These are phyloP conservation scores for Australoheros facetus DNA, from an alignment of 2,797 vertebrate genomes.

Conservation along the genomic window DNA sequence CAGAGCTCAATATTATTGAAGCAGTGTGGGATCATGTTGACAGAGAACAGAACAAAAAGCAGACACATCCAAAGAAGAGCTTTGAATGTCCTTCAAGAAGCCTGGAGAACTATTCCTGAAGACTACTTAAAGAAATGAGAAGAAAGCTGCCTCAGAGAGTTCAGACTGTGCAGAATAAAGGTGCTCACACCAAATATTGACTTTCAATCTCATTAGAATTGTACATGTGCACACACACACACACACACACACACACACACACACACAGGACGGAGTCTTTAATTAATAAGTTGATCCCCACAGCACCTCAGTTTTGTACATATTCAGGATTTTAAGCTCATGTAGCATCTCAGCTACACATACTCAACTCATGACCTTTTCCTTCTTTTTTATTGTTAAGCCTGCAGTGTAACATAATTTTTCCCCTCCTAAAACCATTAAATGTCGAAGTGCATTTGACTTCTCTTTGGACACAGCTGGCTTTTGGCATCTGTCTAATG, in stretches of 20 bases:
- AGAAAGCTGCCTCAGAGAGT: neutral
- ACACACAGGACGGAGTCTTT: no score
- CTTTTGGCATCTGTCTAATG: constrained; percentile 28
- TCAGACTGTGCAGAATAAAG: neutral
- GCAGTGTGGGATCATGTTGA: no score
- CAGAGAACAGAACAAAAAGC: no score
- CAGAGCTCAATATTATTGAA: no score
- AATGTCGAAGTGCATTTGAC: constrained; percentile 31
- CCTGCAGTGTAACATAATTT: neutral
- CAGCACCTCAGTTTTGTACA: no score
- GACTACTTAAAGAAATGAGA: neutral
- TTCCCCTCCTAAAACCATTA: neutral
- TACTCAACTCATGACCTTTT: neutral
- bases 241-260: no score
- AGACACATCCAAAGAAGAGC: no score
- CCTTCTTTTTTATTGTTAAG: neutral
- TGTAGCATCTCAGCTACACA: constrained; percentile 24
- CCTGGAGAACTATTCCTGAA: neutral
- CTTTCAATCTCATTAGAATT: neutral
- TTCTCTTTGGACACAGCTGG: constrained; percentile 3
- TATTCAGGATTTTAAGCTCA: neutral
- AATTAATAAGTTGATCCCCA: no score
- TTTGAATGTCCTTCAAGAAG: no score
- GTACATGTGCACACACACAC: neutral
- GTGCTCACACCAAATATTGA: neutral